Evolutionary conservation across 2,888 invertebrate species (phyloP).

Genomic region (Chelonus formosanus): DNA sequence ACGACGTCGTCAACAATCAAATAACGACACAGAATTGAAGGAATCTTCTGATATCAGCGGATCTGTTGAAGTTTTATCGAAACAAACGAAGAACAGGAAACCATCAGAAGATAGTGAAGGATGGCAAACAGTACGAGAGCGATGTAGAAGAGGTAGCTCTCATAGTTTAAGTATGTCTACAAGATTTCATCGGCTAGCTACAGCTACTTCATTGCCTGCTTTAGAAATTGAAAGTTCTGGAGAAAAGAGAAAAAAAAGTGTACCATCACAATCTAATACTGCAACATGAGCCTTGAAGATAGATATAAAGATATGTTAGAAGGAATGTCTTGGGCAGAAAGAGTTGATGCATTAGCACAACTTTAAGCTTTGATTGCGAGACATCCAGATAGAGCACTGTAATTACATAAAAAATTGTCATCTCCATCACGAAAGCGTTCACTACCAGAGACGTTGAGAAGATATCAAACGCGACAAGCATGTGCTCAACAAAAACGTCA

Average conservation of each 20-base stretch:
- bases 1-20: constrained; percentile 46
- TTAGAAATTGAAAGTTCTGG: constrained; percentile 64
- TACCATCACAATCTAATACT: constrained; percentile 49
- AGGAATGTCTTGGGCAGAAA: constrained; percentile 85
- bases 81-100: constrained; percentile 58
- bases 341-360: constrained; percentile 82
- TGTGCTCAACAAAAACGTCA: constrained; percentile 89
- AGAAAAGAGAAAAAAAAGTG: constrained; percentile 53
- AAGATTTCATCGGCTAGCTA: constrained; percentile 83
- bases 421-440: constrained; percentile 88
- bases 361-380: constrained; percentile 82
- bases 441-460: constrained; percentile 80
- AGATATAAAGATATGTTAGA: constrained; percentile 62
- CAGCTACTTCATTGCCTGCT: constrained; percentile 83
- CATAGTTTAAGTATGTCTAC: constrained; percentile 71
- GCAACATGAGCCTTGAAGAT: constrained; percentile 60
- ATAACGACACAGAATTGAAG: constrained; percentile 25
- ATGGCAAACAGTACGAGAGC: constrained; percentile 89
- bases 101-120: constrained; percentile 70
- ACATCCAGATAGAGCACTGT: constrained; percentile 92
- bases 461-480: constrained; percentile 90
- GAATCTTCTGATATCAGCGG: constrained; percentile 53
- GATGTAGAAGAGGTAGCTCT: constrained; percentile 74
- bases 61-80: constrained; percentile 54
- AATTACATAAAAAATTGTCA: constrained; percentile 92